Conservation (phyloP, 2,888 invertebrate genomes). For the Hypomecis atomaria region DNA sequence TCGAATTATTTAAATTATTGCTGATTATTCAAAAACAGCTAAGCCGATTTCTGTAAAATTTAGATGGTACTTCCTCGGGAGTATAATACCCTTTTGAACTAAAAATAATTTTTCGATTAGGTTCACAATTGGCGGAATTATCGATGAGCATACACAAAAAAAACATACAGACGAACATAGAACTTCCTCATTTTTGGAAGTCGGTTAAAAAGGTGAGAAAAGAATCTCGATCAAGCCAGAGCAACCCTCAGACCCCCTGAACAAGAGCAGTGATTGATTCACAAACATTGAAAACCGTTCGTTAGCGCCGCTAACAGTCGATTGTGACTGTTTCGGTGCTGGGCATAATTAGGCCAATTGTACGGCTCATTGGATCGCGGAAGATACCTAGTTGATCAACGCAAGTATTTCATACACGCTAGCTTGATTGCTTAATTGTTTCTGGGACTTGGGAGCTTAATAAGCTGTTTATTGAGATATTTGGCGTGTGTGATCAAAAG, state of each 20-base stretch:
- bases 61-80: too few relatives aligned
- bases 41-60: too few relatives aligned
- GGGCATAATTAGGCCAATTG: constrained; percentile 36
- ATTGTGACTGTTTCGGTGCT: constrained; percentile 45
- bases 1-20: too few relatives aligned
- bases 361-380: constrained; percentile 38
- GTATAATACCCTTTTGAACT: too few relatives aligned
- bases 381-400: constrained; percentile 33
- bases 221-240: neutral
- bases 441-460: constrained; percentile 3
- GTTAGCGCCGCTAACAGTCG: constrained; percentile 52
- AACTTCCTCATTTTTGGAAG: too few relatives aligned
- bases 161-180: too few relatives aligned
- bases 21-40: too few relatives aligned
- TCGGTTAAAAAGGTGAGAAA: neutral
- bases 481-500: too few relatives aligned
- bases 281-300: constrained; percentile 55
- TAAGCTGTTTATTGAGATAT: too few relatives aligned
- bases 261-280: constrained; percentile 58
- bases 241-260: neutral
- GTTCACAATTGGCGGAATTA: too few relatives aligned
- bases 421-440: constrained; percentile 32
- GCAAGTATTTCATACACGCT: constrained; percentile 26
- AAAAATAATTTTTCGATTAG: too few relatives aligned
- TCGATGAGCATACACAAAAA: too few relatives aligned